Evolutionary conservation across 2,797 vertebrate species (phyloP), one percentile per base, ranked within the genome.

Genomic region (Eptatretus atami): DNA sequence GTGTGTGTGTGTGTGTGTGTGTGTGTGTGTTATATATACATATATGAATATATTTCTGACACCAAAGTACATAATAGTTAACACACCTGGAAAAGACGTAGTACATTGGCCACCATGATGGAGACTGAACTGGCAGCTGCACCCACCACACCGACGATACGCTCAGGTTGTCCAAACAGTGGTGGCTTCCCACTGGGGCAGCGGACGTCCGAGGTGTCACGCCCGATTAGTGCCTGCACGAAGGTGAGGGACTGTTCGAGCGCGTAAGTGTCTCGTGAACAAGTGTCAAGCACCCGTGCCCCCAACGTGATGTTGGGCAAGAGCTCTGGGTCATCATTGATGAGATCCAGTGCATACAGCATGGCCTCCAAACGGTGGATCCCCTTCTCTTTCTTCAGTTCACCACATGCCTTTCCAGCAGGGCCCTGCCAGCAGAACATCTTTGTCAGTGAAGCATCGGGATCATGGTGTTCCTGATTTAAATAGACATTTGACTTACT

Each of bases 61-160:
- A 19, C 19, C 19, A 19, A 19, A 19, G 19, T 19, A 19, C 19
- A 19, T 2, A 19, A 8, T 44, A 44, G 31, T 44, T 2, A 63
- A 24, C 76, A 78, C 71, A 86, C 83, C 71, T 81, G 80, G 1
- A 86, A 88, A 53, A 86, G 76, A 1, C 84, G 71, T 67, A 88
- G 73, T 63, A 88, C 83, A 24, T 88, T 88, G 73, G 84, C 84
- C 67, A 87, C 83, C 83, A 87, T 87, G 74, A 87, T 84, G 71
- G 83, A 87, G 61, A 87, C 84, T 0, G 84, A 87, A 65, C 83
- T 86, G 67, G 79, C 84, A 0, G 84, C 86, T 0, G 84, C 84
- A 0, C 84, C 84, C 12, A 87, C 82, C 13, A 86, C 83, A 0
- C 79, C 82, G 64, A 83, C 83, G 60, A 86, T 77, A 0, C 79